Evolutionary conservation across 1,140 invertebrate genomes (phyloP).

Genomic region (Pachypsylla venusta): DNA sequence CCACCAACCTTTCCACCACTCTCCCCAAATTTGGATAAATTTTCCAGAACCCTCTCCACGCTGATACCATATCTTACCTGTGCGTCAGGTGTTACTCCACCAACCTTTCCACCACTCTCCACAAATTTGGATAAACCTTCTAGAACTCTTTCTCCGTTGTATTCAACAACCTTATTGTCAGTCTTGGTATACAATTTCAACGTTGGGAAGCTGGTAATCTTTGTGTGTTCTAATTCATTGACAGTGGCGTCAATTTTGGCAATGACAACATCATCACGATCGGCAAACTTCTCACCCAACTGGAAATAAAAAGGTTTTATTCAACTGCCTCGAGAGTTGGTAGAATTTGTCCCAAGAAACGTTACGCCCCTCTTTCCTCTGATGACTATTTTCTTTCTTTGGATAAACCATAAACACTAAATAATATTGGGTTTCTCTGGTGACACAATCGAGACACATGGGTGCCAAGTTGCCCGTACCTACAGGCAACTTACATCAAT

Average conservation of each 20-base stretch:
- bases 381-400: too few species aligned
- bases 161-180: conserved; percentile 81
- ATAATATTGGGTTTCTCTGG: too few species aligned
- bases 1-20: neutral
- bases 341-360: too few species aligned
- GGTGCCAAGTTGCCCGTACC: too few species aligned
- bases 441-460: too few species aligned
- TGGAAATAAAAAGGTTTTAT: too few species aligned
- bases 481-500: too few species aligned
- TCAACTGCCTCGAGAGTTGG: too few species aligned
- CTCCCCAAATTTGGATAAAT: neutral
- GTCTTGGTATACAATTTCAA: conserved; percentile 89
- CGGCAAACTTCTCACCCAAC: conserved; percentile 74
- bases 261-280: conserved; percentile 70
- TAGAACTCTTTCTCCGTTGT: conserved; percentile 87
- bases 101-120: conserved; percentile 55
- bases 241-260: conserved; percentile 97
- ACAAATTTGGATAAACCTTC: conserved; percentile 87
- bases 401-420: too few species aligned
- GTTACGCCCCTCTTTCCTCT: too few species aligned
- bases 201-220: conserved; percentile 92
- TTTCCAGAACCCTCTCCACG: neutral
- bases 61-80: neutral
- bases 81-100: conserved; percentile 43
- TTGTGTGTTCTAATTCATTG: conserved; percentile 91